Evolutionary conservation across 2,113 vertebrate species (phyloP).

Genomic region (Mesoclemmys tuberculata): DNA sequence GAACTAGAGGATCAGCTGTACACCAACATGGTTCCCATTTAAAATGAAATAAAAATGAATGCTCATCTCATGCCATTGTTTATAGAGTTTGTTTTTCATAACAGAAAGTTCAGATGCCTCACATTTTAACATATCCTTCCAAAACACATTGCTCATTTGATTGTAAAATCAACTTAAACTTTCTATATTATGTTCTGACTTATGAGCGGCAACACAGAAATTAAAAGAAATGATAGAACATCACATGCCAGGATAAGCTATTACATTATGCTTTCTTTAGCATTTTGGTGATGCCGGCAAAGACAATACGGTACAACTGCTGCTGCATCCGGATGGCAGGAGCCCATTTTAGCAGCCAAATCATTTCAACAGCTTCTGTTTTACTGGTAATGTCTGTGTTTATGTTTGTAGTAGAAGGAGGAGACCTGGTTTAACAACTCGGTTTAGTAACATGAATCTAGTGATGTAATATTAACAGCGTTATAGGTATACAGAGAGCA

Average conservation of each 20-base stretch:
- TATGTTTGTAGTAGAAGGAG: conserved; percentile 41
- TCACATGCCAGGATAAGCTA: conserved; percentile 27
- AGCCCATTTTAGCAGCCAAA: conserved; percentile 72
- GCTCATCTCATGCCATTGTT: conserved; percentile 50
- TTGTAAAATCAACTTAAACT: conserved; percentile 53
- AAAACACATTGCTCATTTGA: conserved; percentile 53
- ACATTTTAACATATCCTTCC: conserved; percentile 56
- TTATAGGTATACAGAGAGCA: accelerated
- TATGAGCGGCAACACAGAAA: conserved; percentile 39
- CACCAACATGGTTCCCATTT: conserved; percentile 48
- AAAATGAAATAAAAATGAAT: conserved; percentile 35
- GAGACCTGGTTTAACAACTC: conserved; percentile 43
- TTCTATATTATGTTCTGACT: conserved; percentile 42
- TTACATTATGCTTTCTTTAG: conserved; percentile 31
- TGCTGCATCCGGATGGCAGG: conserved; percentile 69
- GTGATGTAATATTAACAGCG: not conserved
- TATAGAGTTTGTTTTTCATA: conserved; percentile 63
- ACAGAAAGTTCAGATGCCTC: conserved; percentile 53
- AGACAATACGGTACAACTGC: conserved; percentile 63
- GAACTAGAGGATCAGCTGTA: conserved; percentile 48
- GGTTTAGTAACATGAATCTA: conserved; percentile 16
- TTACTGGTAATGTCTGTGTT: conserved; percentile 46
- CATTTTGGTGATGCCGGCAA: conserved; percentile 28
- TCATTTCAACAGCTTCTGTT: conserved; percentile 71
- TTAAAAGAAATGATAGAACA: conserved; percentile 61